Base-by-base conservation (phyloP, 2,888 invertebrate species). In the Meteorus cinctellus region DNA sequence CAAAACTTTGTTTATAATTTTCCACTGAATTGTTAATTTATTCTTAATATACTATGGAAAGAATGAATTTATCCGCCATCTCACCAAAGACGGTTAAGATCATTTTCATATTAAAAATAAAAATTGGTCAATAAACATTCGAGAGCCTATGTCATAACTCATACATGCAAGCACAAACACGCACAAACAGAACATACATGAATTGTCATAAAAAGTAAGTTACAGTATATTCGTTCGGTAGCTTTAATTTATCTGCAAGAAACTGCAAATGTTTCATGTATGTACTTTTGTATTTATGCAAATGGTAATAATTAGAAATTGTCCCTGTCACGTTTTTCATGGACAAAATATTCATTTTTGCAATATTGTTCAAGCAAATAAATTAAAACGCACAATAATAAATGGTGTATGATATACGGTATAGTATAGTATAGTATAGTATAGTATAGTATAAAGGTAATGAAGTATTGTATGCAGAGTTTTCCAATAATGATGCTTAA, bases 111-210 rank as follows among this genome's bases (percentile, higher is more conserved):
- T 78, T 62, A 76, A 80, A 79, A 78, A 76, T 77, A 80, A 73
- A 66, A 78, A 68, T 68, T 77, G 71, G 72, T 79, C 74, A 74
- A 78, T 74, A 74, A 74, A 76, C 69, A 69, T 55, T 81, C 80
- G 75, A 82, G 87, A 86, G 86, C 86, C 87, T 87, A 87, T 79
- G 81, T 85, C 85, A 85, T 86, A 87, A 83, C 85, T 88, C 88
- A 88, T 85, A 86, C 89, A 89, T 89, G 89, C 89, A 88, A 88
- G 87, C 88, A 87, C 87, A 87, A 87, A 88, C 88, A 87, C 86
- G 86, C 87, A 82, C 79, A 84, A 84, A 86, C 81, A 81, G 69
- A 82, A 81, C 80, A 82, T 81, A 85, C 83, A 84, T 80, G 82
- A 80, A 71, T 55, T 80, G 81, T 84, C 80, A 82, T 82, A 82